Base-by-base conservation (phyloP, 2,113 vertebrate genomes). In the Piliocolobus tephrosceles region DNA sequence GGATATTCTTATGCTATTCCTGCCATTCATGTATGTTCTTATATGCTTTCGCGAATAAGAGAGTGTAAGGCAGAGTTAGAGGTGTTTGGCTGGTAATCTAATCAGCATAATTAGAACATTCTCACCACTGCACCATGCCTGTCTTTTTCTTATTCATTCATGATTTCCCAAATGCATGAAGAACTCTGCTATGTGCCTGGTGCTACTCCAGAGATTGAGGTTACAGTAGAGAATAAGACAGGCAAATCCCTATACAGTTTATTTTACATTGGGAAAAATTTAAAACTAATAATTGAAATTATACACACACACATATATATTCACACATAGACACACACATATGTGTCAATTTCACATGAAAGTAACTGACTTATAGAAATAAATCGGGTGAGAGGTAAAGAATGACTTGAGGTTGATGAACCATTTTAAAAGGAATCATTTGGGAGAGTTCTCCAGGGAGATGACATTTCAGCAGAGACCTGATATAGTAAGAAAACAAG, bases 41-140 rank as follows among this genome's bases (percentile, higher is more conserved):
- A 50, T 35, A 25, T 17, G 40, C 10, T 45, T 81, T 78, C 57
- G 70, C 88, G 2, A 45, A 38, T 32, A 22, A 83, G 52, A 30
- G 1, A 9, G n/a, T 55, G 40, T 93, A 47, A 43, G 45, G 18
- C 38, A 58, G 22, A 83, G 9, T 83, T 16, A 75, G 35, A 84
- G 40, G 40, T 10, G 27, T 35, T 57, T 52, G n/a, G 3, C 61
- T 66, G 23, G 22, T 12, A 64, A 78, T 40, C 58, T 43, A 25
- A 89, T 23, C 38, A 38, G 40, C 12, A 40, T 40, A 32, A 25
- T 78, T 79, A 79, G 43, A 83, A 40, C 10, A 40, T 78, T 68
- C 61, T 57, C 38, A 0, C 16, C 9, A 3, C 16, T 27, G 14
- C 0, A 6, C 25, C 6, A 4, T 1, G 7, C 4, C 1, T 73